Percentiles rank a stretch among this genome's conserved stretches.
Evolutionary conservation across 2,888 invertebrate genomes (phyloP).

Genomic region (Euzetes globulus): DNA sequence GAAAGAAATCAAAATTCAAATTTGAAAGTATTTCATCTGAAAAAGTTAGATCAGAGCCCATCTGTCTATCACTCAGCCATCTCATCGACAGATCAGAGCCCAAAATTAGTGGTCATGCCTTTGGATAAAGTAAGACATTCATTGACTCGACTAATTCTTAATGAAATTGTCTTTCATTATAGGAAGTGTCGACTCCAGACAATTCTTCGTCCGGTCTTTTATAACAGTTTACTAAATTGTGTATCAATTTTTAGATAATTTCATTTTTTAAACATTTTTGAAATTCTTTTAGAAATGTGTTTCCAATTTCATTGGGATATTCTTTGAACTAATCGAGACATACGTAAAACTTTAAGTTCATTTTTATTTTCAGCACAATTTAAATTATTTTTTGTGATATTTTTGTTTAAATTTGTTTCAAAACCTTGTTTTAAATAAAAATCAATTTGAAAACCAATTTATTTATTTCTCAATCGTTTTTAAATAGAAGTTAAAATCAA

Average conservation of each 20-base stretch:
- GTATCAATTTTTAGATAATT: background rate
- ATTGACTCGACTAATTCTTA: background rate
- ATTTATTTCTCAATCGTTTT: background rate
- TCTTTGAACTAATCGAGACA: too few relatives aligned
- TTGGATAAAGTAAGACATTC: background rate
- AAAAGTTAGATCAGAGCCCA: background rate
- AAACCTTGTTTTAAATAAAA: background rate
- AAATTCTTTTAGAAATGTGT: too few relatives aligned
- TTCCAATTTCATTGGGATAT: too few relatives aligned
- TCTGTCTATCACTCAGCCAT: background rate
- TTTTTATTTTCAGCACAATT: background rate
- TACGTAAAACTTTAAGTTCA: too few relatives aligned
- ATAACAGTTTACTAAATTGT: too few relatives aligned
- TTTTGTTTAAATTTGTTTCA: background rate
- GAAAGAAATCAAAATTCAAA: background rate
- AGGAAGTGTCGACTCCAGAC: background rate
- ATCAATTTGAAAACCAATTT: background rate
- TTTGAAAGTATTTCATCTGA: conserved; percentile 4
- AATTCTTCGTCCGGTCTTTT: too few relatives aligned
- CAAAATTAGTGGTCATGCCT: background rate
- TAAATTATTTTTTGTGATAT: background rate
- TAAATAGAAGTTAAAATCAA: too few relatives aligned
- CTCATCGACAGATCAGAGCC: background rate
- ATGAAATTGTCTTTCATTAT: background rate
- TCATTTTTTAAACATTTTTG: background rate